Evolutionary conservation across 2,797 vertebrate species (phyloP).

Genomic region (Apodemus agrarius): DNA sequence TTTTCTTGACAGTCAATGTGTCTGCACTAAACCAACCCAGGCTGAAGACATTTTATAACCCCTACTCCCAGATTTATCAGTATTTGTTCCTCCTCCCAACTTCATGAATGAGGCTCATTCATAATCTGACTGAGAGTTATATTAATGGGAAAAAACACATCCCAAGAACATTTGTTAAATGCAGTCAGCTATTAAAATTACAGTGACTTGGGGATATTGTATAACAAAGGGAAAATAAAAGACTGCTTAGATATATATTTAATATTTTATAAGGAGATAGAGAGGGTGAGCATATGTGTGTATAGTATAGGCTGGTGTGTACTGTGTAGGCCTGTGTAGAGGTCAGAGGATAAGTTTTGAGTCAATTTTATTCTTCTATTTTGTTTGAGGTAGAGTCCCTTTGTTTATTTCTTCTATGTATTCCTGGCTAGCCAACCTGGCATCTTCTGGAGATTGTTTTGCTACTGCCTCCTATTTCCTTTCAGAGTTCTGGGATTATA

Average conservation of each 20-base stretch:
- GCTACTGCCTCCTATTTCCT: not conserved
- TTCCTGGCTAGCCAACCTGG: too few relatives aligned
- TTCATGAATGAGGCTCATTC: not conserved
- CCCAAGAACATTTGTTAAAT: not conserved
- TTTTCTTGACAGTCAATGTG: not conserved
- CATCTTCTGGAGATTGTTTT: not conserved
- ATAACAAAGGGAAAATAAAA: not conserved
- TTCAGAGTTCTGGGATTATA: not conserved
- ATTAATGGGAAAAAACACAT: not conserved
- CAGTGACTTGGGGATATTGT: not conserved
- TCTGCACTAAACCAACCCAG: not conserved
- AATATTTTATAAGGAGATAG: not conserved
- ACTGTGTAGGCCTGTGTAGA: not conserved
- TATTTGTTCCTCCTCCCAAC: not conserved
- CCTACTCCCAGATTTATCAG: not conserved
- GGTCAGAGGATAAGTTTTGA: not conserved
- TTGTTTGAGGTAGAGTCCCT: not conserved
- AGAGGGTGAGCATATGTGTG: not conserved
- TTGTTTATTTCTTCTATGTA: not conserved
- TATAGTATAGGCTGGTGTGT: not conserved
- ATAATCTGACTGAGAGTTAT: not conserved
- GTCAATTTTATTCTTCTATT: not conserved
- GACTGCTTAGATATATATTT: not conserved
- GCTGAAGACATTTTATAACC: not conserved
- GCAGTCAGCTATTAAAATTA: not conserved